Conservation (phyloP, 2,888 invertebrate genomes). For the Rhamnusium bicolor region DNA sequence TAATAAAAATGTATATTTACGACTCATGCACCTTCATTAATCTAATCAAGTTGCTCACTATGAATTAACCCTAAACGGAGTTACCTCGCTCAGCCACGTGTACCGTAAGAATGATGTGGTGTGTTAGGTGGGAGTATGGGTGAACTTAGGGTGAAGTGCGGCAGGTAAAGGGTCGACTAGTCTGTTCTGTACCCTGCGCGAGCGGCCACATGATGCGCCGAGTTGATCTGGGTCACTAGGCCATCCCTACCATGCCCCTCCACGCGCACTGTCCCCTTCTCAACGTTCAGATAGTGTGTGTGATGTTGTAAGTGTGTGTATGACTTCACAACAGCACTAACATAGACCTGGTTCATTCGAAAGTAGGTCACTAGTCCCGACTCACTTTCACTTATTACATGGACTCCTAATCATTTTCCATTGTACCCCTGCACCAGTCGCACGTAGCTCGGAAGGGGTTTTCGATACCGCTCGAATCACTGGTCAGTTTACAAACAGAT, state of each 20-base stretch:
- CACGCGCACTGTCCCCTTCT: conserved; percentile 52
- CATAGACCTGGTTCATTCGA: conserved; percentile 94
- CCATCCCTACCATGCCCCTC: conserved; percentile 74
- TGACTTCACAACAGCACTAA: conserved; percentile 75
- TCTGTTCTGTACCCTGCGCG: conserved; percentile 45
- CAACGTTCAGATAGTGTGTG: conserved; percentile 44
- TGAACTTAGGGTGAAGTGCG: conserved; percentile 48
- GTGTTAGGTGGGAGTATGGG: conserved; percentile 3
- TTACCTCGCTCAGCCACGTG: neutral
- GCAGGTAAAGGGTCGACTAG: conserved; percentile 45
- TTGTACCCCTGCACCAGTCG: conserved; percentile 76
- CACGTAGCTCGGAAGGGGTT: conserved; percentile 59
- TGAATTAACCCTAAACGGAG: neutral
- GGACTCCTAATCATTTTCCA: conserved; percentile 83
- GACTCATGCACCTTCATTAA: neutral
- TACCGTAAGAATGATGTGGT: neutral
- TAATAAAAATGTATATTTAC: too few species aligned
- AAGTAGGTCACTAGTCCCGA: conserved; percentile 87
- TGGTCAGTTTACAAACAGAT: conserved; percentile 46
- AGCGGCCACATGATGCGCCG: conserved; percentile 74
- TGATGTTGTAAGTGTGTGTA: conserved; percentile 67
- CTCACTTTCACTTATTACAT: conserved; percentile 93
- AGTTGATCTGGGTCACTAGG: conserved; percentile 89
- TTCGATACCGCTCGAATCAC: conserved; percentile 45
- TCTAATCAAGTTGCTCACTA: neutral